Evolutionary conservation across 2,888 invertebrate genomes (phyloP).

Genomic region (Rutpela maculata): DNA sequence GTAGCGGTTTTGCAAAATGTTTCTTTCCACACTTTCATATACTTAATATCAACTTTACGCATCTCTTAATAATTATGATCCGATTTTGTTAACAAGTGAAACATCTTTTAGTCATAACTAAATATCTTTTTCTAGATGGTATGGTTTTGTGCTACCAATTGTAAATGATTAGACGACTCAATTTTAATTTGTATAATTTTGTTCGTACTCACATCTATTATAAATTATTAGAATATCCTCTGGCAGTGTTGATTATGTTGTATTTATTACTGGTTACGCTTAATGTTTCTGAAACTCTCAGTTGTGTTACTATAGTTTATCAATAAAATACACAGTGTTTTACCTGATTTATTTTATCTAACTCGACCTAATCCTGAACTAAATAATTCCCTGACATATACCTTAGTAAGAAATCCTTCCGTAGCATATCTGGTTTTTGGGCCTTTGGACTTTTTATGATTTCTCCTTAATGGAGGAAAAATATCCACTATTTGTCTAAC

Average conservation of each 20-base stretch:
- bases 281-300: neutral
- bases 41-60: no score
- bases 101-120: no score
- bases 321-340: neutral
- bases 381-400: no score
- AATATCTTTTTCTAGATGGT: no score
- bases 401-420: conserved; percentile 39
- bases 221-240: neutral
- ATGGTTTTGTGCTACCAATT: no score
- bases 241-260: neutral
- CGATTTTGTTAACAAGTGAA: no score
- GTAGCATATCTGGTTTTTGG: conserved; percentile 39
- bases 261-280: neutral
- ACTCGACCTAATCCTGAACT: conserved; percentile 37
- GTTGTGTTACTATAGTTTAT: neutral
- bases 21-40: no score
- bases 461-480: conserved; percentile 38
- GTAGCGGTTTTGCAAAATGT: no score
- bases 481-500: conserved; percentile 41
- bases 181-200: neutral
- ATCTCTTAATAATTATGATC: no score
- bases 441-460: conserved; percentile 20
- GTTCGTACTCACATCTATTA: neutral
- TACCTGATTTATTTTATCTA: conserved; percentile 15
- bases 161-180: no score